Evolutionary conservation across 1,140 invertebrate genomes (phyloP).

Genomic region (Proales similis): DNA sequence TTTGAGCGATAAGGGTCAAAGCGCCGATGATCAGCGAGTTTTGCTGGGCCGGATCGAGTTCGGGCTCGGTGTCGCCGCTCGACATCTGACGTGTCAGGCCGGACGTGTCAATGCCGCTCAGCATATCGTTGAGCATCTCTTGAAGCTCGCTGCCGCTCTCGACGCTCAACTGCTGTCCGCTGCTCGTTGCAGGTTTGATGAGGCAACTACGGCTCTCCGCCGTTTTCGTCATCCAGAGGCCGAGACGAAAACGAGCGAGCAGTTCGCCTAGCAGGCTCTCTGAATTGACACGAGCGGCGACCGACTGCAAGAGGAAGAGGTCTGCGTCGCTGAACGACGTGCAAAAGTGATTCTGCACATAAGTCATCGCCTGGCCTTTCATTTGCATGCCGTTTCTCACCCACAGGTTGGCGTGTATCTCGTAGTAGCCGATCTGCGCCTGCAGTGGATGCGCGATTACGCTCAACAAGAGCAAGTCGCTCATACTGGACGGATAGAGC

Average conservation of each 20-base stretch:
- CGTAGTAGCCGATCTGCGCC: slow-evolving; percentile 86
- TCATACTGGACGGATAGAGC: slow-evolving; percentile 50
- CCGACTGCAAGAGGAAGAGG: slow-evolving; percentile 65
- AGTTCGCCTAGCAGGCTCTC: slow-evolving; percentile 12
- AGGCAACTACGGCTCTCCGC: too few relatives aligned
- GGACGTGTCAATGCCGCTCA: slow-evolving; percentile 73
- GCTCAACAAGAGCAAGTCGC: slow-evolving; percentile 65
- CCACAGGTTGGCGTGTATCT: slow-evolving; percentile 87
- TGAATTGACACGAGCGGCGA: slow-evolving; percentile 1
- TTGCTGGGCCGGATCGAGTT: slow-evolving; percentile 50
- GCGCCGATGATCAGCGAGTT: slow-evolving; percentile 83
- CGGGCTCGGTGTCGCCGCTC: slow-evolving; percentile 30
- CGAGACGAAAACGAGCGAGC: slow-evolving; percentile 31
- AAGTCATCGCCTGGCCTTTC: slow-evolving; percentile 95
- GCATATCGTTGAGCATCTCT: slow-evolving; percentile 21
- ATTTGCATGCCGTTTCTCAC: slow-evolving; percentile 92
- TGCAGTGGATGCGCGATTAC: slow-evolving; percentile 80
- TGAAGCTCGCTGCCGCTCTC: not conserved
- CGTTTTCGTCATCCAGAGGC: not conserved
- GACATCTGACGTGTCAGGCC: slow-evolving; percentile 57
- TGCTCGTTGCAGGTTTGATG: not conserved
- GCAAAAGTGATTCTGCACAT: slow-evolving; percentile 95
- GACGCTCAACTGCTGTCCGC: not conserved
- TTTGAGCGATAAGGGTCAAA: slow-evolving; percentile 57
- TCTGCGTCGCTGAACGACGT: slow-evolving; percentile 96